Evolutionary conservation across 2,113 vertebrate species (phyloP).

Genomic region (Narcine bancroftii): DNA sequence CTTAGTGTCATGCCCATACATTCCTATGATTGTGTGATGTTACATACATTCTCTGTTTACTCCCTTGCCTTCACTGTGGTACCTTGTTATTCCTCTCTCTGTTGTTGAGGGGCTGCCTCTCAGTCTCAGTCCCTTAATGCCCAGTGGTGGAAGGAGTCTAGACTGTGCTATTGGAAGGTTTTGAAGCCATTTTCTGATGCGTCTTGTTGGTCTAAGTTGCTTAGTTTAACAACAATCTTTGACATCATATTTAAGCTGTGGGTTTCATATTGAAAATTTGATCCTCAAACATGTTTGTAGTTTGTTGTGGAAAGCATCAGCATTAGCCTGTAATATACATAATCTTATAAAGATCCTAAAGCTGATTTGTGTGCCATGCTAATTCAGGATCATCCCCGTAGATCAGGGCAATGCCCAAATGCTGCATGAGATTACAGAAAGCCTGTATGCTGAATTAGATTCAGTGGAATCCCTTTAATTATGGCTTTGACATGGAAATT

Average conservation of each 20-base stretch:
- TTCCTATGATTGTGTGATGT: too few species aligned
- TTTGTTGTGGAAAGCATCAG: slow-evolving; percentile 50
- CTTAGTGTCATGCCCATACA: too few species aligned
- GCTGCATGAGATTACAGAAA: slow-evolving; percentile 55
- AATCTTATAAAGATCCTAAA: slow-evolving; percentile 73
- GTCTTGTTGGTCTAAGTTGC: slow-evolving; percentile 62
- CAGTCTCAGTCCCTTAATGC: too few species aligned
- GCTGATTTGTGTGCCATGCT: slow-evolving; percentile 72
- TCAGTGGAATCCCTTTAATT: slow-evolving; percentile 74
- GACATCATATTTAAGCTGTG: slow-evolving; percentile 58
- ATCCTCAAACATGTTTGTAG: slow-evolving; percentile 47
- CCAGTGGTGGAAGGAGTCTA: slow-evolving; percentile 74
- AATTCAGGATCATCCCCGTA: slow-evolving; percentile 72
- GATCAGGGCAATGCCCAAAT: slow-evolving; percentile 58
- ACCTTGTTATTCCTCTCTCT: too few species aligned
- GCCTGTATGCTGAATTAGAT: slow-evolving; percentile 78
- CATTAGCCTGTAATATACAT: slow-evolving; percentile 64
- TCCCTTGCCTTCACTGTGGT: too few species aligned
- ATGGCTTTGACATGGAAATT: slow-evolving; percentile 76
- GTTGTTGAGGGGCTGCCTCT: too few species aligned
- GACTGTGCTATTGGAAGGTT: slow-evolving; percentile 83
- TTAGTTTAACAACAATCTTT: slow-evolving; percentile 49
- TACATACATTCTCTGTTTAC: too few species aligned
- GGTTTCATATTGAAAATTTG: slow-evolving; percentile 49
- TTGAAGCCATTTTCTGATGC: slow-evolving; percentile 53